Evolutionary conservation across 2,888 invertebrate species (phyloP), one percentile per base, ranked within the genome.

Genomic region (Calephelis perditalis): DNA sequence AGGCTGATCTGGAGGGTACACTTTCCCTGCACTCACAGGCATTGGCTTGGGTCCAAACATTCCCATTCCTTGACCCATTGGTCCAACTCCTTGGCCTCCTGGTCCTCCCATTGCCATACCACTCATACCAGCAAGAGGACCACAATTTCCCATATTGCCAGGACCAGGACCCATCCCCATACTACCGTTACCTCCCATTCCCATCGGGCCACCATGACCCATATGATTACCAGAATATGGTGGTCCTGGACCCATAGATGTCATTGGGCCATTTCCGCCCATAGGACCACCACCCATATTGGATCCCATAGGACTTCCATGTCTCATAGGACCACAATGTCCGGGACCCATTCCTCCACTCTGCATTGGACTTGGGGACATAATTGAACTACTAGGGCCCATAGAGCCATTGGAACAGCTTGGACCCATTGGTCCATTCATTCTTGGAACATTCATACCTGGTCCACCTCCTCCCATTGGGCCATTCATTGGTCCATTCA

Each of bases 1-100:
- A 0, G 98, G 96, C 81, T 98, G 98, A 80, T 98, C 97, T 6
- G 96, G 96, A 56, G 98, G 98, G 87, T 99, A 99, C 64, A 97
- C 95, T 92, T 97, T 96, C 56, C 96, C 96, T 59, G 97, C 96
- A 79, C 96, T 96, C 65, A 97, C 96, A 70, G 97, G 96, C 95
- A 97, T 96, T 11, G 97, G 97, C 81, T 96, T 97, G 3, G 96
- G 95, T 43, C 95, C 95, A 91, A 94, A 91, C 91, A 91, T 91
- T 9, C 90, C 84, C 91, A 91, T 93, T n/a, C 85, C 83, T 73
- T 87, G 91, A 0, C 92, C 92, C 88, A 93, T 92, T 4, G 92
- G 92, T n/a, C 92, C 92, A 12, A 90, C 89, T 43, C 86, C 85
- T 71, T 91, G 91, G 0, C 91, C 90, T n/a, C 88, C 91, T 49